Conservation (phyloP, 2,888 invertebrate genomes). For the Macrophya alboannulata region DNA sequence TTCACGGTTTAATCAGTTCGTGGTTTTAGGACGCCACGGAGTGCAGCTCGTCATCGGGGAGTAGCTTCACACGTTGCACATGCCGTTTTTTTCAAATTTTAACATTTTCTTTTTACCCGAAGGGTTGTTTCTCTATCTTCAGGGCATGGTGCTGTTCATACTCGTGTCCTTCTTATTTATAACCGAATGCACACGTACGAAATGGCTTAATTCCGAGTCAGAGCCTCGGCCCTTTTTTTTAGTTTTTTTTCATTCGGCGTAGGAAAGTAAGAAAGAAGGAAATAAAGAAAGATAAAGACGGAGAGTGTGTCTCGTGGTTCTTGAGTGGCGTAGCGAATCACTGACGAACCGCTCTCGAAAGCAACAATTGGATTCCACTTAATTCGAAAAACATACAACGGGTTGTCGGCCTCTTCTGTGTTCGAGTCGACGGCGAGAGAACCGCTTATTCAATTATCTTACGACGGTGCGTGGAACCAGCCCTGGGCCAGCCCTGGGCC, state of each 20-base stretch:
- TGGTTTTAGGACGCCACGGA: slow-evolving; percentile 65
- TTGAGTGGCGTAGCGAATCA: slow-evolving; percentile 69
- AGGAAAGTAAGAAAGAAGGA: neutral
- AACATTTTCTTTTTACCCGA: no score
- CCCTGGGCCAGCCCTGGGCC: slow-evolving; percentile 22
- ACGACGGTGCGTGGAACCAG: slow-evolving; percentile 54
- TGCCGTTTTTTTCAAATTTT: neutral
- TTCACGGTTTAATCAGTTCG: slow-evolving; percentile 71
- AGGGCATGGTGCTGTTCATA: neutral
- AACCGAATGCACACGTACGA: neutral
- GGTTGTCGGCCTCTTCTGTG: slow-evolving; percentile 48
- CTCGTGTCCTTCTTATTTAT: neutral
- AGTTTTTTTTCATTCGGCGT: neutral
- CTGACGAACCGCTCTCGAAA: slow-evolving; percentile 67
- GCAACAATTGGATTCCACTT: slow-evolving; percentile 68
- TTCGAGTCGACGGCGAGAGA: slow-evolving; percentile 1
- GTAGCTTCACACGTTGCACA: no score
- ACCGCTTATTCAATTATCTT: slow-evolving; percentile 58
- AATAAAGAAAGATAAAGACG: neutral
- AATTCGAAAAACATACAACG: slow-evolving; percentile 68
- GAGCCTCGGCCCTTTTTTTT: neutral
- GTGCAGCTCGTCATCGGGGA: no score
- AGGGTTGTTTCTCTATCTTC: neutral
- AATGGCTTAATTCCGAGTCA: slow-evolving; percentile 40
- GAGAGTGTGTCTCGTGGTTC: slow-evolving; percentile 43